These are phyloP conservation scores for Ceratina australensis DNA, from an alignment of 1,140 invertebrate species.

Conservation along the genomic window DNA sequence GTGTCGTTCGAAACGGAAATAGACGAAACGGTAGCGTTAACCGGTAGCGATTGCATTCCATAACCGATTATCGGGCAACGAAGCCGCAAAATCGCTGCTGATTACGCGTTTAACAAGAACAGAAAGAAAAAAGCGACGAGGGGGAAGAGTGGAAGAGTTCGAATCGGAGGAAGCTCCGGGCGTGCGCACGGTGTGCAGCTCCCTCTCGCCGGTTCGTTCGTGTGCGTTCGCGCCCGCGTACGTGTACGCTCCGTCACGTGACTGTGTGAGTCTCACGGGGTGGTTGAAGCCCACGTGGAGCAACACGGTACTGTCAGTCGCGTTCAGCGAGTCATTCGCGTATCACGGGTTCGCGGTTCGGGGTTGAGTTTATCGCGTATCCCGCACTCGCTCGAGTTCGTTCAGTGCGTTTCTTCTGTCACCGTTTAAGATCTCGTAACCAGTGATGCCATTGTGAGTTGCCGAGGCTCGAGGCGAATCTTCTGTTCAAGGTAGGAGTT, in stretches of 20 bases:
- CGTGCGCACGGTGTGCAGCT: slow-evolving; percentile 54
- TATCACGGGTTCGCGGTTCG: slow-evolving; percentile 50
- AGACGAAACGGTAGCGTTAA: not conserved
- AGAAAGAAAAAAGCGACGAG: slow-evolving; percentile 9
- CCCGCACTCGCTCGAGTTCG: slow-evolving; percentile 16
- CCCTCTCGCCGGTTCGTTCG: slow-evolving; percentile 30
- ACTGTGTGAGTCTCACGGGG: slow-evolving; percentile 53
- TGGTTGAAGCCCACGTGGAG: slow-evolving; percentile 70
- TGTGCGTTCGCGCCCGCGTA: slow-evolving; percentile 14
- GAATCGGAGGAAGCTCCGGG: slow-evolving; percentile 31
- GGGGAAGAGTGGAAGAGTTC: slow-evolving; percentile 40
- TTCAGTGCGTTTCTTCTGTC: not conserved
- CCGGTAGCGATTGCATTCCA: slow-evolving; percentile 25
- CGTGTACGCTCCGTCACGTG: slow-evolving; percentile 19
- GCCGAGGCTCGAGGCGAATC: not conserved
- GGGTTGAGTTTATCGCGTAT: not conserved
- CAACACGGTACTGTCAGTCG: slow-evolving; percentile 73
- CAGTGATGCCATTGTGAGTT: slow-evolving; percentile 11
- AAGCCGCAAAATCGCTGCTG: slow-evolving; percentile 51
- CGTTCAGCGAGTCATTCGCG: slow-evolving; percentile 65
- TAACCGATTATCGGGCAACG: slow-evolving; percentile 41
- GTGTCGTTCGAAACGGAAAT: not conserved
- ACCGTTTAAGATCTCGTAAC: not conserved
- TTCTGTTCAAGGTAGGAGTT: slow-evolving; percentile 17
- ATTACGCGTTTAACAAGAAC: slow-evolving; percentile 50